Evolutionary conservation across 2,797 vertebrate species (phyloP), one percentile per base, ranked within the genome.

Genomic region (Lacerta viridis): DNA sequence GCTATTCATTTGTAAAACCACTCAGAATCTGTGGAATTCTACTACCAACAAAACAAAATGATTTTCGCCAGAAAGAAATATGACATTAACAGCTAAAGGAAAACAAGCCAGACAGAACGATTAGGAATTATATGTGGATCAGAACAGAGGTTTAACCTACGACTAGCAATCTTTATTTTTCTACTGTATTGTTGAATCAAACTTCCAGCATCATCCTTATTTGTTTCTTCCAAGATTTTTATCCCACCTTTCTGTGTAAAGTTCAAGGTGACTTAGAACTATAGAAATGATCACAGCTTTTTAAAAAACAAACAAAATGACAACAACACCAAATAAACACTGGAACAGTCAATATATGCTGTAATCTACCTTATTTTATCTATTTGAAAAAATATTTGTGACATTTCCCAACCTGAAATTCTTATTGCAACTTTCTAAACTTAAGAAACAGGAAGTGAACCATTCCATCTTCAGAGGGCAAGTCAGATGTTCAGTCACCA

Each of bases 1-100:
- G 2, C 25, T 87, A 75, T 4, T n/a, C 55, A 71, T 91, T 94
- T 93, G 90, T 59, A 85, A 82, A 7, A 64, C 41, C 27, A 83
- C 0, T 80, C 36, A 89, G 17, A 46, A 90, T 20, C 80, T 80
- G 39, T 46, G 25, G 2, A 90, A 88, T 86, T 78, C 75, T 86
- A 90, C 50, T 55, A 13, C 50, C 50, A 15, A 4, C 50, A 55
- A 15, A 55, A 55, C 50, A 55, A 55, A 55, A 55, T 55, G 50
- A 55, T 55, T 55, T 55, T 55, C 50, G 3, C 15, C 25, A 72
- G 87, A 86, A 86, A 75, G 46, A 20, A 80, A 61, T 81, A 55
- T 50, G 27, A 81, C 68, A 3, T 7, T 80, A 85, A 55, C 1
- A 74, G 84, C 74, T 20, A 27, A 83, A 87, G 66, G 8, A 43